phyloP scores from a whole-genome alignment of 2,113 vertebrate species.

The Tachysurus fulvidraco region DNA sequence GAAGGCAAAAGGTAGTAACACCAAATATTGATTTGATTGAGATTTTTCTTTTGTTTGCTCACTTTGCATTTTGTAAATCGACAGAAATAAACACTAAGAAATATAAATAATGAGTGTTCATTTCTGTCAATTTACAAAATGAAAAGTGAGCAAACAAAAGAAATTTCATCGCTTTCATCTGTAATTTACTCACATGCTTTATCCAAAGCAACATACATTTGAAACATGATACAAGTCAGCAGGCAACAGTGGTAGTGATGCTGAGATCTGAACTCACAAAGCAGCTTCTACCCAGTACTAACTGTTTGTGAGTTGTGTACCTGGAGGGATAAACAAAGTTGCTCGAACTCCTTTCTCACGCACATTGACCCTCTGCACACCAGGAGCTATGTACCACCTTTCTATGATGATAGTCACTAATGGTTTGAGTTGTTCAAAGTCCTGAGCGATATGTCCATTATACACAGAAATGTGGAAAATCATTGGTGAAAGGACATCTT shows the following conservation, averaged over 20 bases:
- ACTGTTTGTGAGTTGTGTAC: constrained; percentile 50
- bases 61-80: too few relatives aligned
- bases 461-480: constrained; percentile 65
- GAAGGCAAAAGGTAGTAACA: too few relatives aligned
- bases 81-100: too few relatives aligned
- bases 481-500: constrained; percentile 62
- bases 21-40: too few relatives aligned
- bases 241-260: neutral
- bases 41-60: too few relatives aligned
- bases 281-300: neutral
- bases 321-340: constrained; percentile 72
- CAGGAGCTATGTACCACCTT: constrained; percentile 73
- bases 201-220: neutral
- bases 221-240: neutral
- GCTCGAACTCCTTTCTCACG: constrained; percentile 59
- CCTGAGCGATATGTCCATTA: constrained; percentile 56
- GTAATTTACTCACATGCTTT: neutral
- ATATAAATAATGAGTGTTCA: too few relatives aligned
- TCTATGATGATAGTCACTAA: constrained; percentile 63
- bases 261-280: neutral
- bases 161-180: too few relatives aligned
- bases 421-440: constrained; percentile 57
- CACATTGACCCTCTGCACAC: constrained; percentile 63
- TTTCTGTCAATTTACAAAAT: too few relatives aligned
- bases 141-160: too few relatives aligned